Percentiles rank a stretch among this genome's conserved stretches.
These are phyloP conservation scores for Orchestes rusci DNA, from an alignment of 2,888 invertebrate species.

Conservation along the genomic window DNA sequence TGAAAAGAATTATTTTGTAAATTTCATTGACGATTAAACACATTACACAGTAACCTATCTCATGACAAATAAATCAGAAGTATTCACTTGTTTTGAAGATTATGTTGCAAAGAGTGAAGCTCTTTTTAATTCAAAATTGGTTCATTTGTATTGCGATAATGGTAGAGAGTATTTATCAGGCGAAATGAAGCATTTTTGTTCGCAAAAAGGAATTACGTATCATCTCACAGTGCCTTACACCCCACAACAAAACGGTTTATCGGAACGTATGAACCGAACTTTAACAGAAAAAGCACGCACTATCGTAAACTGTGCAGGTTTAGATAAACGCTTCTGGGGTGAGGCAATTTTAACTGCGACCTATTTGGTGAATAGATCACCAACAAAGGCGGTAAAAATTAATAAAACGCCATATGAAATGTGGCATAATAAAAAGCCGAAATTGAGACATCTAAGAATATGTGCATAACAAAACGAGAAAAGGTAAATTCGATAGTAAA, in stretches of 20 bases:
- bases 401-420: conserved; percentile 38
- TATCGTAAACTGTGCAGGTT: conserved; percentile 33
- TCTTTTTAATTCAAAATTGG: conserved; percentile 23
- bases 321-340: conserved; percentile 37
- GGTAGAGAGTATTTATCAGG: conserved; percentile 23
- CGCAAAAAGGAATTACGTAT: conserved; percentile 35
- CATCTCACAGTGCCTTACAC: conserved; percentile 40
- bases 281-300: conserved; percentile 38
- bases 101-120: conserved; percentile 22
- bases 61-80: conserved; percentile 21
- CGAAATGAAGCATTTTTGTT: conserved; percentile 34
- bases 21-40: conserved; percentile 36
- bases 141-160: conserved; percentile 25
- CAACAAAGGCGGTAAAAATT: conserved; percentile 34
- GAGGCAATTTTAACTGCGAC: conserved; percentile 38
- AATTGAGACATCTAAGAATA: conserved; percentile 32
- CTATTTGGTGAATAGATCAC: conserved; percentile 37
- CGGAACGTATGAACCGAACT: conserved; percentile 34
- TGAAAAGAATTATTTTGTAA: conserved; percentile 17
- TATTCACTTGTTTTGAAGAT: conserved; percentile 18
- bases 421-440: conserved; percentile 37
- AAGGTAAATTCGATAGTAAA: conserved; percentile 10
- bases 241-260: conserved; percentile 36
- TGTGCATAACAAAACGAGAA: conserved; percentile 18
- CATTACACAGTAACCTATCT: conserved; percentile 36